Base-by-base conservation (phyloP, 1,140 invertebrate genomes). In the Bombus confusus region DNA sequence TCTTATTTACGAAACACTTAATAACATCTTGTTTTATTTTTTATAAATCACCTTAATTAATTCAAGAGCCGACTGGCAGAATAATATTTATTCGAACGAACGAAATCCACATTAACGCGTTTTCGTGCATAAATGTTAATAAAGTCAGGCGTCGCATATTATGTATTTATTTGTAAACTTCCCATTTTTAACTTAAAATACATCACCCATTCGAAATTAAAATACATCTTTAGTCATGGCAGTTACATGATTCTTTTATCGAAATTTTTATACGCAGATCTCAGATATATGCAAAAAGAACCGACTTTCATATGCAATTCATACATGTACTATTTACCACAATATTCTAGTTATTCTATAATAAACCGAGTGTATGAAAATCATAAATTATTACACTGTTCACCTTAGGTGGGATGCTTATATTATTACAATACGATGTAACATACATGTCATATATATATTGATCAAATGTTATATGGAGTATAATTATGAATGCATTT, bases 361-460 rank as follows among this genome's bases (percentile, higher is more conserved):
- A 92, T 94, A 88, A 93, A 94, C 89, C 93, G 93, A 93, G 92
- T 92, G 91, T 95, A 94, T 93, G 93, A 93, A 94, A 94, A 94
- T 94, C 91, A 92, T 93, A 94, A 92, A 93, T 92, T 94, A 93
- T 93, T 92, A 92, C 91, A 94, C 86, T 78, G 91, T 93, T 88
- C 93, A 94, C 92, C 91, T 93, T 94, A 94, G 94, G 92, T 94
- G 93, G 93, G 94, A 93, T 93, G 89, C 91, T 94, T 95, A 94
- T 88, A 94, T 92, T 89, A 87, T 92, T 85, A 85, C 75, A 89
- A 87, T 92, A 91, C 86, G 86, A 88, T 83, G 84, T 91, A 91
- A 84, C 83, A 73, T 87, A 86, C 79, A 82, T 87, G 80, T 86
- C 80, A 79, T 91, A 83, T 62, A 62, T 91, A 88, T 91, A 85